These are phyloP conservation scores for Diaprepes abbreviatus DNA, from an alignment of 2,888 invertebrate genomes.

Conservation along the genomic window DNA sequence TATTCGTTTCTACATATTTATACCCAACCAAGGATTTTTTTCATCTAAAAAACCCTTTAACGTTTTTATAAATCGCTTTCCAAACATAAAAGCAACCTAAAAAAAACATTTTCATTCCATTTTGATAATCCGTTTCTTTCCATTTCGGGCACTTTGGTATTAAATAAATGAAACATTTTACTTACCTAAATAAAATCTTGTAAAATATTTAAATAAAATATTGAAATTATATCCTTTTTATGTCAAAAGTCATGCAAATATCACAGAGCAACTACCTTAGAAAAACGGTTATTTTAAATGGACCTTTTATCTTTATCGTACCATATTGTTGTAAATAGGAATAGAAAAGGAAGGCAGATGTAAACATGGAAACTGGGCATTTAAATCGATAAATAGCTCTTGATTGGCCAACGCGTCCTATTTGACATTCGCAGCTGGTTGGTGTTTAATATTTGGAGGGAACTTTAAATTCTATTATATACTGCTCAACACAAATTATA, in stretches of 20 bases:
- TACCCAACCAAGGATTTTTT: too few relatives aligned
- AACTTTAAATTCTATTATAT: constrained; percentile 22
- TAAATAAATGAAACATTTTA: not conserved
- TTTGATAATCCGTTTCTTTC: not conserved
- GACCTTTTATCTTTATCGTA: not conserved
- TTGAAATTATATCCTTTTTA: not conserved
- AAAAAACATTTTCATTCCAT: too few relatives aligned
- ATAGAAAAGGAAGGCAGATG: not conserved
- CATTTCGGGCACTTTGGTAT: not conserved
- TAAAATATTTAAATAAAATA: constrained; percentile 9
- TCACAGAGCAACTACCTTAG: not conserved
- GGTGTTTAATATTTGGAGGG: not conserved
- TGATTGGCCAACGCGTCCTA: not conserved
- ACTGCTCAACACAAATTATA: constrained; percentile 2
- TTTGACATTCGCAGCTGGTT: constrained; percentile 9
- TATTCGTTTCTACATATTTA: too few relatives aligned
- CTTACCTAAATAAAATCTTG: constrained; percentile 12
- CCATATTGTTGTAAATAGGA: not conserved
- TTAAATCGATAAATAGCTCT: not conserved
- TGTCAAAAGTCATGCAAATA: constrained; percentile 8
- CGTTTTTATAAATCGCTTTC: too few relatives aligned
- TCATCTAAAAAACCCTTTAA: too few relatives aligned
- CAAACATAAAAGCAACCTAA: too few relatives aligned
- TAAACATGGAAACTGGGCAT: not conserved
- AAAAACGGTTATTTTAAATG: constrained; percentile 23